phyloP scores from a whole-genome alignment of 2,888 invertebrate species.

The Didymodactylos carnosus region DNA sequence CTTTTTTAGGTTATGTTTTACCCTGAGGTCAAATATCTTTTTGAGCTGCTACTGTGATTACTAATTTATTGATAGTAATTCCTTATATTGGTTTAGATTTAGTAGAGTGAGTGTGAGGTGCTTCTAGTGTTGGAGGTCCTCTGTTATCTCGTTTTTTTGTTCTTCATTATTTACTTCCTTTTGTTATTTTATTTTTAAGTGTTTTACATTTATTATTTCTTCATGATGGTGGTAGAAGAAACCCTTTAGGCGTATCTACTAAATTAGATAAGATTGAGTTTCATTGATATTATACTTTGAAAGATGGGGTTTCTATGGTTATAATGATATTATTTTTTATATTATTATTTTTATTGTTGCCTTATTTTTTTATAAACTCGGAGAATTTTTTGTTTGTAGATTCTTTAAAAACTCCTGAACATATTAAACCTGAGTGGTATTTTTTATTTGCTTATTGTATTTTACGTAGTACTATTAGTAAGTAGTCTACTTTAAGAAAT shows the following conservation, averaged over 20 bases:
- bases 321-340: constrained; percentile 40
- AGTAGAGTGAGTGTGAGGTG: not conserved
- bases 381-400: constrained; percentile 56
- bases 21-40: constrained; percentile 14
- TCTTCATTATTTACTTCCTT: not conserved
- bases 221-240: not conserved
- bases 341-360: constrained; percentile 40
- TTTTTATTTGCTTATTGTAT: constrained; percentile 61
- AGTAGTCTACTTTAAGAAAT: too few species aligned
- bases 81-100: not conserved
- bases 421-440: constrained; percentile 67
- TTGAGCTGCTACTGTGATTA: constrained; percentile 13
- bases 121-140: not conserved
- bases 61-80: not conserved
- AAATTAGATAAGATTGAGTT: constrained; percentile 18
- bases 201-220: not conserved
- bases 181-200: not conserved
- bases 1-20: constrained; percentile 14
- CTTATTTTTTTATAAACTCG: constrained; percentile 47
- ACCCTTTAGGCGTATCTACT: not conserved
- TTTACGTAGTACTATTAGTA: too few species aligned
- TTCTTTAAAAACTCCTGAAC: constrained; percentile 48
- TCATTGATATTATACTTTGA: constrained; percentile 19
- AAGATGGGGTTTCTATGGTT: constrained; percentile 39
- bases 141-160: not conserved